These are phyloP conservation scores for Marmota monax DNA, from an alignment of 2,113 vertebrate genomes.

Conservation along the genomic window DNA sequence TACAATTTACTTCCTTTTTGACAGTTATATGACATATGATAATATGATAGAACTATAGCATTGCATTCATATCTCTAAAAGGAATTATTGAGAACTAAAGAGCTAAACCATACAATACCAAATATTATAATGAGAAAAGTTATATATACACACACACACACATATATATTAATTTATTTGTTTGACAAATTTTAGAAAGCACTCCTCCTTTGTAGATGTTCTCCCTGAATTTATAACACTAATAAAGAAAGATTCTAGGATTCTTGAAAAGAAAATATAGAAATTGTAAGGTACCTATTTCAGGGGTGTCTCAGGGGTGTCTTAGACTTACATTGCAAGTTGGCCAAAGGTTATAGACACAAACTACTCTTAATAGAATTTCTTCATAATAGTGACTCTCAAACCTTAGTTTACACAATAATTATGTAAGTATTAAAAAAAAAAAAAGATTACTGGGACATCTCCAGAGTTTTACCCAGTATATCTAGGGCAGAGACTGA, in stretches of 20 bases:
- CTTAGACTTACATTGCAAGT: slow-evolving; percentile 1
- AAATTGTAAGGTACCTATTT: slow-evolving; percentile 7
- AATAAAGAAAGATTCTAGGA: not conserved
- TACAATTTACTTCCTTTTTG: not conserved
- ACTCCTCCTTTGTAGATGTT: slow-evolving; percentile 47
- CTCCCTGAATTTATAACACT: slow-evolving; percentile 12
- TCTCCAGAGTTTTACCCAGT: not conserved
- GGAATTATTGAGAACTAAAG: slow-evolving; percentile 17
- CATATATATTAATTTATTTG: not conserved
- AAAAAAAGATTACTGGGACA: not conserved
- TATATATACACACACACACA: not conserved
- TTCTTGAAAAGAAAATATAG: slow-evolving; percentile 26
- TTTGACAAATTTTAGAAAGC: slow-evolving; percentile 57
- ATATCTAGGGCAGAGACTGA: not conserved
- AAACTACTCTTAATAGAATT: slow-evolving; percentile 28
- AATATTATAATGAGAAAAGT: slow-evolving; percentile 23
- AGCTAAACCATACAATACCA: slow-evolving; percentile 36
- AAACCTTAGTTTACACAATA: slow-evolving; percentile 36
- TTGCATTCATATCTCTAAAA: not conserved
- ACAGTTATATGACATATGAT: slow-evolving; percentile 3
- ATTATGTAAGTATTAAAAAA: not conserved
- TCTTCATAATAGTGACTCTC: slow-evolving; percentile 5
- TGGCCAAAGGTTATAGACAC: not conserved
- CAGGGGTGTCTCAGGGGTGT: not conserved
- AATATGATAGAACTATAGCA: slow-evolving; percentile 7